Conservation (phyloP, 2,888 invertebrate species). For the Campoplex capitator region DNA sequence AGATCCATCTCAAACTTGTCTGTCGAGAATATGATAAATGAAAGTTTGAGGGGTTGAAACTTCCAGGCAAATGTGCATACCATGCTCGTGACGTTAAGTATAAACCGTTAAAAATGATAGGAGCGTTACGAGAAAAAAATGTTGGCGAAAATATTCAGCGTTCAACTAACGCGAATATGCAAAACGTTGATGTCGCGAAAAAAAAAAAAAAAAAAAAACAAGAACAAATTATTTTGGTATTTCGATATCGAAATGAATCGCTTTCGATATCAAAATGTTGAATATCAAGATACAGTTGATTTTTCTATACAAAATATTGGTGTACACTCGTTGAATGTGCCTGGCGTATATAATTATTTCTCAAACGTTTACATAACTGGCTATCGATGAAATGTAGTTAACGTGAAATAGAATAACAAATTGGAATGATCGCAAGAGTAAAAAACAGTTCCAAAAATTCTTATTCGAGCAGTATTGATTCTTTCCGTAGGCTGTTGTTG, state of each 20-base stretch:
- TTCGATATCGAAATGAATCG: neutral
- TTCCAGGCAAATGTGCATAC: neutral
- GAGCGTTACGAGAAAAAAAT: neutral
- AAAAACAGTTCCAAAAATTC: neutral
- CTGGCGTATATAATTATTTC: neutral
- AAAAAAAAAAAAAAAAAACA: no score
- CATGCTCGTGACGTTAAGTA: neutral
- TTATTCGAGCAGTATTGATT: neutral
- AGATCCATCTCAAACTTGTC: neutral
- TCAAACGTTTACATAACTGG: no score
- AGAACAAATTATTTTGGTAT: neutral
- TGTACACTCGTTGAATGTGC: no score
- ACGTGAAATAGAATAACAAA: no score
- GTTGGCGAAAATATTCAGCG: neutral
- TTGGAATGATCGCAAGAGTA: no score
- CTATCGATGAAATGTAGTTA: no score
- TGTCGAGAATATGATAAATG: neutral
- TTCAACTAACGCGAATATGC: neutral
- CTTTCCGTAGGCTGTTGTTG: neutral
- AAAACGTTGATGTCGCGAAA: neutral
- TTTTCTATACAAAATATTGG: neutral
- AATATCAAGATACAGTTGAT: neutral
- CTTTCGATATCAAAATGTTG: neutral
- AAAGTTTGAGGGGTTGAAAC: neutral
- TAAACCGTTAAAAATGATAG: slow-evolving; percentile 4